Percentiles rank a stretch among this genome's conserved stretches.
Evolutionary conservation across 2,888 invertebrate species (phyloP).

Genomic region (Ophion costatus): DNA sequence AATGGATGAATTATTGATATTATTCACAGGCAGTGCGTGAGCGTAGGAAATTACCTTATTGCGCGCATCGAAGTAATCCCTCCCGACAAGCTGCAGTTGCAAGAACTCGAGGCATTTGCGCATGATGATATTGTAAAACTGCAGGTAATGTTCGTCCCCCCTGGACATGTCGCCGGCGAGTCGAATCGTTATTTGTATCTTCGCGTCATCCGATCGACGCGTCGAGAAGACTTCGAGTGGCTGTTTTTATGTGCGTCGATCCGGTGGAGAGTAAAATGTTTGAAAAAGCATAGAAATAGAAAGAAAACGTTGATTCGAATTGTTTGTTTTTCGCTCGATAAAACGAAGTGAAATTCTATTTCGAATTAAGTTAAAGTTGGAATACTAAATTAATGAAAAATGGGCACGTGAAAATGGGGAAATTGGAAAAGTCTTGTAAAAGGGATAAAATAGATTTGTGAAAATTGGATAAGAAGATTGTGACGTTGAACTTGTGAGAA

Average conservation of each 20-base stretch:
- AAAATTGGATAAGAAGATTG: no score
- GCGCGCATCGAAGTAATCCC: conserved; percentile 89
- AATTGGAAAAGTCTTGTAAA: no score
- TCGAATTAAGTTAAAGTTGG: neutral
- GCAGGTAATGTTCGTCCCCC: conserved; percentile 89
- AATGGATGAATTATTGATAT: no score
- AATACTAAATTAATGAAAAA: no score
- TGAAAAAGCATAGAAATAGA: neutral
- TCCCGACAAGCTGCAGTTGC: conserved; percentile 88
- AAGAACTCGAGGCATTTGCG: conserved; percentile 88
- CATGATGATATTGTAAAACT: conserved; percentile 91
- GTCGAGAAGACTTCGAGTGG: conserved; percentile 87
- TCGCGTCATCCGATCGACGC: conserved; percentile 84
- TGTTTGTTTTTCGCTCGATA: neutral
- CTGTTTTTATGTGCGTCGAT: conserved; percentile 77
- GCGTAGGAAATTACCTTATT: conserved; percentile 85
- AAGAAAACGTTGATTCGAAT: neutral
- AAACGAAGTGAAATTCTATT: neutral
- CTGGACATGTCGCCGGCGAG: conserved; percentile 87
- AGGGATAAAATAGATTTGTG: no score
- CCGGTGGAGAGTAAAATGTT: no score
- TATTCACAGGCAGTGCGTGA: neutral
- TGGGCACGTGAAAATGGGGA: no score
- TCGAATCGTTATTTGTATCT: conserved; percentile 86
- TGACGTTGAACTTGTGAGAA: no score